Conservation (phyloP, 2,888 invertebrate species). For the Dolichomitus sp. region DNA sequence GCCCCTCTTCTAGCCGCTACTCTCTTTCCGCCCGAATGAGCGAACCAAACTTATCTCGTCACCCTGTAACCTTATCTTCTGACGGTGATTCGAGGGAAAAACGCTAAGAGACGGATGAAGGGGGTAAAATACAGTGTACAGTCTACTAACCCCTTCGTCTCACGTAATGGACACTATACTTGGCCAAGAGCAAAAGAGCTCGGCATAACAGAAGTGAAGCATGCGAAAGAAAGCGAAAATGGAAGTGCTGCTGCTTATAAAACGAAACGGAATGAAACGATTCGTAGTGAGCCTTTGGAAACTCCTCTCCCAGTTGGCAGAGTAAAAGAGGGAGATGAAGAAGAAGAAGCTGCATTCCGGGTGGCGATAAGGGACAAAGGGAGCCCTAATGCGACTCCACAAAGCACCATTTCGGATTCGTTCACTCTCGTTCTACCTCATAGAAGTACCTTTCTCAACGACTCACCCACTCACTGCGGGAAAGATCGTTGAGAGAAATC, state of each 20-base stretch:
- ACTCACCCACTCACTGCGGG: constrained; percentile 26
- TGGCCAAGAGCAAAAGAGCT: constrained; percentile 19
- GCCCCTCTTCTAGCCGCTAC: not conserved
- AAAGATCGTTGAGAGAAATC: constrained; percentile 20
- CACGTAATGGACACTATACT: constrained; percentile 46
- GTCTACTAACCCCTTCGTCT: not conserved
- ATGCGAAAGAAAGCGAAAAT: constrained; percentile 34
- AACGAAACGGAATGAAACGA: constrained; percentile 49
- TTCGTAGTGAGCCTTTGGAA: constrained; percentile 48
- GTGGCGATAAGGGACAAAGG: constrained; percentile 80
- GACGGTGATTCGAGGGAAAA: constrained; percentile 41
- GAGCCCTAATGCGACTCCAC: constrained; percentile 78
- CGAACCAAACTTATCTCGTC: constrained; percentile 29
- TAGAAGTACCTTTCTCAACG: constrained; percentile 48
- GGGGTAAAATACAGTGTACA: constrained; percentile 3
- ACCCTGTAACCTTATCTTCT: constrained; percentile 49
- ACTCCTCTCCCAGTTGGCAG: constrained; percentile 10
- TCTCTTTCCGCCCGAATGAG: not conserved
- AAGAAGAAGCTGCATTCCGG: constrained; percentile 63
- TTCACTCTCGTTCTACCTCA: constrained; percentile 57
- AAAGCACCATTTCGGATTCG: constrained; percentile 78
- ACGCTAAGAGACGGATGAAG: constrained; percentile 16
- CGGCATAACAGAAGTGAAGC: constrained; percentile 6
- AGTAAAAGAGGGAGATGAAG: constrained; percentile 17
- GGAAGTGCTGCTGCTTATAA: constrained; percentile 37